phyloP scores from a whole-genome alignment of 2,113 vertebrate genomes.

The Misgurnus mizolepis region DNA sequence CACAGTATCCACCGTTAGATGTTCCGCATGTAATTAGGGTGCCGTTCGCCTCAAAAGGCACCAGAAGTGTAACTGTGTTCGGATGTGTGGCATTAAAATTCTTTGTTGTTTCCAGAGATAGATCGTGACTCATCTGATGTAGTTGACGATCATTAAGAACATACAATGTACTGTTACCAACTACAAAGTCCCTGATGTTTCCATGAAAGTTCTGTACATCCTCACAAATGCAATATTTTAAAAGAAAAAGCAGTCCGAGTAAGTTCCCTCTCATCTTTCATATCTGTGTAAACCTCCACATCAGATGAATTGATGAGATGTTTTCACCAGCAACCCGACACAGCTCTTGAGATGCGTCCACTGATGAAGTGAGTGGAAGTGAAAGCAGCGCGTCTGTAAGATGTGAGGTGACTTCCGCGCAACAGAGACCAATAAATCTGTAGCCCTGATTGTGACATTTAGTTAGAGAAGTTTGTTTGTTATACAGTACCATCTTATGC shows the following conservation, averaged over 20 bases:
- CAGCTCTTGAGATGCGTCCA: background rate
- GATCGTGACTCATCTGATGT: conserved; percentile 77
- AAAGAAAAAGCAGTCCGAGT: conserved; percentile 27
- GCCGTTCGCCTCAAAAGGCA: conserved; percentile 71
- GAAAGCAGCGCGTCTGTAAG: conserved; percentile 2
- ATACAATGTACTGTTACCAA: conserved; percentile 71
- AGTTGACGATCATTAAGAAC: conserved; percentile 79
- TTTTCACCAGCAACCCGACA: background rate
- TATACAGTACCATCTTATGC: too few relatives aligned
- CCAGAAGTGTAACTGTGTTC: conserved; percentile 67
- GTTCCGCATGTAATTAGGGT: conserved; percentile 81
- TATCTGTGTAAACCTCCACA: background rate
- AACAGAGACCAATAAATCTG: conserved; percentile 6
- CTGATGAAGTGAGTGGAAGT: background rate
- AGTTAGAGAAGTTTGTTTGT: background rate
- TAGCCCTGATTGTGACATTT: background rate
- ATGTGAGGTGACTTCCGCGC: conserved; percentile 1
- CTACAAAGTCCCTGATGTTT: conserved; percentile 75
- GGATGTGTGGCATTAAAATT: conserved; percentile 9
- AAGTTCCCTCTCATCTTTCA: conserved; percentile 23
- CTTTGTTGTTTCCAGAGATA: conserved; percentile 53
- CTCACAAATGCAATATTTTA: background rate
- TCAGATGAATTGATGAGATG: background rate
- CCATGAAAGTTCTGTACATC: conserved; percentile 31
- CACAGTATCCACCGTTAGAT: conserved; percentile 72